Evolutionary conservation across 2,797 vertebrate species (phyloP).

Genomic region (Trichosurus vulpecula): DNA sequence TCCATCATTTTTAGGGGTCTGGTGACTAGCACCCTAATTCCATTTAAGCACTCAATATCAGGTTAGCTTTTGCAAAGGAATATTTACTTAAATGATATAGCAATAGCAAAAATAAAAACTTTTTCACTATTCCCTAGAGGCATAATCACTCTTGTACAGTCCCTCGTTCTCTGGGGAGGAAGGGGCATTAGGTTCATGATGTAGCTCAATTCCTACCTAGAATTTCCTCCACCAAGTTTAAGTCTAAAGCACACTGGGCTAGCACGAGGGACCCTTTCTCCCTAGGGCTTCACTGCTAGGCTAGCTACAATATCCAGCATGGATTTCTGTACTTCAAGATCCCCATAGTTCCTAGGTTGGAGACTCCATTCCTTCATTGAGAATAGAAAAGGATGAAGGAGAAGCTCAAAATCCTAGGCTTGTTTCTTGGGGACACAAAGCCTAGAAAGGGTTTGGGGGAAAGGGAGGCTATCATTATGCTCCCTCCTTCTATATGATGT

Average conservation of each 20-base stretch:
- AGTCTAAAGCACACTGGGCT: background rate
- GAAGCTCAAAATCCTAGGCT: background rate
- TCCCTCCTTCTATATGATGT: no score
- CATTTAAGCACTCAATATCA: background rate
- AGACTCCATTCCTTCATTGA: background rate
- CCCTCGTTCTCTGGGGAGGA: background rate
- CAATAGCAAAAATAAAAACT: background rate
- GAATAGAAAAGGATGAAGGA: background rate
- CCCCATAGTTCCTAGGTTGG: background rate
- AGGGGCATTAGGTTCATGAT: background rate
- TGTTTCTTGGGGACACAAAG: background rate
- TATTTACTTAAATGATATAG: background rate
- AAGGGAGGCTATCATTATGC: no score
- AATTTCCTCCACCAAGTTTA: background rate
- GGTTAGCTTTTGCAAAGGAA: background rate
- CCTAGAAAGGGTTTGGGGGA: no score
- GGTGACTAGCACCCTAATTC: background rate
- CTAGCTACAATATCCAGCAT: no score
- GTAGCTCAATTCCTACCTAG: background rate
- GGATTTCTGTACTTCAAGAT: background rate
- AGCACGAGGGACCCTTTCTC: background rate
- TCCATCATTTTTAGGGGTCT: background rate
- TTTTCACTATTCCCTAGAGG: background rate
- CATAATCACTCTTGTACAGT: background rate
- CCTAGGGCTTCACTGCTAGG: background rate